A percentile compares a stretch with the other conserved stretches of the same genome.
These are phyloP conservation scores for Trichogramma evanescens DNA, from an alignment of 2,888 invertebrate species.

Conservation along the genomic window DNA sequence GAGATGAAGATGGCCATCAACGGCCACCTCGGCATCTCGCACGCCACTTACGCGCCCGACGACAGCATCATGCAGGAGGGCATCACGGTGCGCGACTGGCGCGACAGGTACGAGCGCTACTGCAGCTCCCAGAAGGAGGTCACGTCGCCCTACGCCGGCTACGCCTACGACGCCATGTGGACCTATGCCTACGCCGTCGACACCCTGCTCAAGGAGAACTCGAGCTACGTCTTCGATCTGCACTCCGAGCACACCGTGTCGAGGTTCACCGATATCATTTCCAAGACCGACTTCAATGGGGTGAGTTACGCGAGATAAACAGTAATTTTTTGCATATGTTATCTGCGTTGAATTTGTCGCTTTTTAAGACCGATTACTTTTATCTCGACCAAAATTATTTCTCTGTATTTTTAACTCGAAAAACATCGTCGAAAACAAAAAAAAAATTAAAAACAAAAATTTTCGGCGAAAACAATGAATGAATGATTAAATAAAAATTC, in stretches of 20 bases:
- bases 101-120: constrained; percentile 44
- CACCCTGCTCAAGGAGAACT: constrained; percentile 56
- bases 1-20: constrained; percentile 63
- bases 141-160: constrained; percentile 63
- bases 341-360: not conserved
- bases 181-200: constrained; percentile 67
- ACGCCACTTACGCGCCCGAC: constrained; percentile 61
- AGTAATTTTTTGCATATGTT: not conserved
- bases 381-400: no score
- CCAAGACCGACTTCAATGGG: constrained; percentile 63
- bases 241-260: constrained; percentile 54
- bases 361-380: not conserved
- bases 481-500: no score
- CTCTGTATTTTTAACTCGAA: no score
- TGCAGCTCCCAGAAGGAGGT: constrained; percentile 32
- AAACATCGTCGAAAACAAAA: no score
- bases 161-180: constrained; percentile 79
- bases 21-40: constrained; percentile 65
- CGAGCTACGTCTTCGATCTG: constrained; percentile 52
- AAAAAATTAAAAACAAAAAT: no score
- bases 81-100: constrained; percentile 60
- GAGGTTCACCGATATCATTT: constrained; percentile 57
- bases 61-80: constrained; percentile 58
- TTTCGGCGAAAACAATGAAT: no score
- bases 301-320: constrained; percentile 40